phyloP scores from a whole-genome alignment of 2,888 invertebrate species.

The Gymnoscelis rufifasciata region DNA sequence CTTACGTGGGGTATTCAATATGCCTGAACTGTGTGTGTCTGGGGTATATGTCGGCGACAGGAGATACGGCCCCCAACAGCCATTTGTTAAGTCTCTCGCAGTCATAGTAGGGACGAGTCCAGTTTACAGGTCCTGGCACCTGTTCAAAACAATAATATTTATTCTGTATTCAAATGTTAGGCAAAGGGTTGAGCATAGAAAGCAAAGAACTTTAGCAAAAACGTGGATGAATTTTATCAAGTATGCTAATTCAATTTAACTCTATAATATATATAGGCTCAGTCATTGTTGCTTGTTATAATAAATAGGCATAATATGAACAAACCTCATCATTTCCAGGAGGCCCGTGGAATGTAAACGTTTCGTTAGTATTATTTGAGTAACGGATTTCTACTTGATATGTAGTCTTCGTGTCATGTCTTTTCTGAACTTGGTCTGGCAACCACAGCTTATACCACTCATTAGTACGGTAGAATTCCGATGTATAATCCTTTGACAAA shows the following conservation, averaged over 20 bases:
- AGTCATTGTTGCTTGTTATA: too few relatives aligned
- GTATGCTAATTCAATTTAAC: too few relatives aligned
- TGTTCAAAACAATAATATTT: conserved; percentile 20
- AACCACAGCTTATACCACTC: conserved; percentile 96
- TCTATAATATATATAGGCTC: too few relatives aligned
- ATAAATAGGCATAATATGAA: too few relatives aligned
- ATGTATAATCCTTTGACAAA: conserved; percentile 91
- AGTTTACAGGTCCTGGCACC: conserved; percentile 92
- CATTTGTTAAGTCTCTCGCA: conserved; percentile 97
- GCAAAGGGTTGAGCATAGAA: too few relatives aligned
- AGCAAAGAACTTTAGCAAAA: too few relatives aligned
- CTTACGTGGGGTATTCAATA: conserved; percentile 95
- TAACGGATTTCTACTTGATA: conserved; percentile 96
- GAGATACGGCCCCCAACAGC: conserved; percentile 95
- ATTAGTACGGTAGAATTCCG: conserved; percentile 93
- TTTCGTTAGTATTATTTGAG: conserved; percentile 96
- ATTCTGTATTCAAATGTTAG: not conserved
- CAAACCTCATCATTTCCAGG: conserved; percentile 91
- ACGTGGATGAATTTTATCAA: too few relatives aligned
- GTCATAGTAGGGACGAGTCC: conserved; percentile 97
- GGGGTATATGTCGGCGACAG: conserved; percentile 97
- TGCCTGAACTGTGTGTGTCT: conserved; percentile 95
- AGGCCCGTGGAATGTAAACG: conserved; percentile 97
- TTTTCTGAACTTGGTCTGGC: conserved; percentile 88
- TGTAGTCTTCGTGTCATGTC: conserved; percentile 94